Conservation (phyloP, 2,113 vertebrate genomes). For the Abramis brama region DNA sequence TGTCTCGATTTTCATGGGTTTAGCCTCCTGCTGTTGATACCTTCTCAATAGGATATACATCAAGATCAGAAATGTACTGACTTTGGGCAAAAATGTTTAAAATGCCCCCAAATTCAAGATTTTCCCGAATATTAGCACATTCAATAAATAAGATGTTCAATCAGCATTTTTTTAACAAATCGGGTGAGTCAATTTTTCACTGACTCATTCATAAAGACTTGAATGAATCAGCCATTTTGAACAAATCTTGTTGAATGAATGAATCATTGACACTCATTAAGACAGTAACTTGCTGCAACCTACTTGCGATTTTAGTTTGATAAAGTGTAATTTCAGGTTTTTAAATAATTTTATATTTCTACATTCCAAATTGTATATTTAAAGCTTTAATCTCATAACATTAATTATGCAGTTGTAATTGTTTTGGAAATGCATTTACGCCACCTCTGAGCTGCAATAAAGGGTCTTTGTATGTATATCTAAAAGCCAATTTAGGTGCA, state of each 20-base stretch:
- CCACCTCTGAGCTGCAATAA: not conserved
- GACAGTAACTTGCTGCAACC: not conserved
- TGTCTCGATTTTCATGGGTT: conserved; percentile 28
- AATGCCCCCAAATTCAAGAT: not conserved
- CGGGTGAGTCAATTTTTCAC: not conserved
- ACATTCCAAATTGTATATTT: not conserved
- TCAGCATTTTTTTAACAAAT: not conserved
- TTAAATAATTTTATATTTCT: too few relatives aligned
- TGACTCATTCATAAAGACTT: not conserved
- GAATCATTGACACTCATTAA: not conserved
- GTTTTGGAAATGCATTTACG: not conserved
- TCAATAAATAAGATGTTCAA: not conserved
- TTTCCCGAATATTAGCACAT: not conserved
- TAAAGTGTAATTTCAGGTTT: too few relatives aligned
- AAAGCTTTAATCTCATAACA: not conserved
- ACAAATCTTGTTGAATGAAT: not conserved
- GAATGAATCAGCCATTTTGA: not conserved
- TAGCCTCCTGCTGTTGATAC: conserved; percentile 30
- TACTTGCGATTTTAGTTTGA: not conserved
- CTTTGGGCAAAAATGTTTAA: not conserved
- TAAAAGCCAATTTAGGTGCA: not conserved
- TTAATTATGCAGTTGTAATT: not conserved
- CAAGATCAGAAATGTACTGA: not conserved
- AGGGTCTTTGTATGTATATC: not conserved
- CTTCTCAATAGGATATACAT: not conserved